Percentiles rank a stretch among this genome's conserved stretches.
These are phyloP conservation scores for Cercopithecus mitis DNA, from an alignment of 2,797 vertebrate genomes.

Conservation along the genomic window DNA sequence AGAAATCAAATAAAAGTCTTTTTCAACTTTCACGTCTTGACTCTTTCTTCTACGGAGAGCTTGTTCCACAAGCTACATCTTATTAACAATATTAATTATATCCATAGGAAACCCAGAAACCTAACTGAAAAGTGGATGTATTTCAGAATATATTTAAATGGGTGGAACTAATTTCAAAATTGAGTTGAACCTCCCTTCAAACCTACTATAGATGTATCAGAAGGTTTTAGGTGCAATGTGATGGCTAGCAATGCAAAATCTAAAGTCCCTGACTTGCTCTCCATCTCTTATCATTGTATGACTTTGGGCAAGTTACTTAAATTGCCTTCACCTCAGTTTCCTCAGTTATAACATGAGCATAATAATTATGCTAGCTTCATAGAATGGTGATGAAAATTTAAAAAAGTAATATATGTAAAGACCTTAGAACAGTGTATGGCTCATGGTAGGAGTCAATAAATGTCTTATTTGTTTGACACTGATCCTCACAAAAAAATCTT, in stretches of 20 bases:
- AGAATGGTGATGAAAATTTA: background rate
- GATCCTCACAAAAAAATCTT: background rate
- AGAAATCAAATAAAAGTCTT: conserved; percentile 23
- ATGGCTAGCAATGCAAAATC: background rate
- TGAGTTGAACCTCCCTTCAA: background rate
- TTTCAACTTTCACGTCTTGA: background rate
- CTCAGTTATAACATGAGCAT: background rate
- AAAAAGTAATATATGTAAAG: background rate
- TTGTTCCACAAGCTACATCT: background rate
- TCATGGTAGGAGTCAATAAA: background rate
- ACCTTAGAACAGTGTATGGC: background rate
- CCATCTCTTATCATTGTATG: background rate
- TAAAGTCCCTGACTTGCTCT: background rate
- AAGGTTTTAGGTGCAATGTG: background rate
- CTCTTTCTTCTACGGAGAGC: background rate
- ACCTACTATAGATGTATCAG: background rate
- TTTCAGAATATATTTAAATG: conserved; percentile 31
- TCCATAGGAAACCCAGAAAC: background rate
- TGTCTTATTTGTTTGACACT: background rate
- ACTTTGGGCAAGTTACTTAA: background rate
- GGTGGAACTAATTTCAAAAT: conserved; percentile 31
- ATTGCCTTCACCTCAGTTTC: background rate
- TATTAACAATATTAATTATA: background rate
- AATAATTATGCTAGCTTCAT: background rate
- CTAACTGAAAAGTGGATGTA: background rate